Evolutionary conservation across 2,888 invertebrate genomes (phyloP), one percentile per base, ranked within the genome.

Genomic region (Trachelus troglodyta): DNA sequence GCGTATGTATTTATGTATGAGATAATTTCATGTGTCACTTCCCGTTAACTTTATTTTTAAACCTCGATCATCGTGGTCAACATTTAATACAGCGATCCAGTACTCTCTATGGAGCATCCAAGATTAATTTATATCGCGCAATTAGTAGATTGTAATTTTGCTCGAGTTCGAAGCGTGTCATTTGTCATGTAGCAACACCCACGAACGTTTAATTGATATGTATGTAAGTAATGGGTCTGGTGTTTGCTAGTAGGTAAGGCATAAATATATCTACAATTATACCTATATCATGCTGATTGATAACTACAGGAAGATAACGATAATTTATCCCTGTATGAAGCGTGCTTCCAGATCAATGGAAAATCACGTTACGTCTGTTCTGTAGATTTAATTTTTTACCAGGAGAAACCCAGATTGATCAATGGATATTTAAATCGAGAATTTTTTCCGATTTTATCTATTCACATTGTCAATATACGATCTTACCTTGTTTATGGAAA

Each of bases 111-210:
- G 9, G 9, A 56, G 56, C 9, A 56, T 23, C 56, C 23, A 56
- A 56, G 56, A 56, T 56, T 56, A 56, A 56, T 56, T 56, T 56
- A 56, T 23, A 56, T 56, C 56, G 56, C 23, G 56, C 56, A 56
- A 56, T 56, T 56, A 56, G 56, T 56, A 56, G 9, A 56, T 56
- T 23, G 56, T 56, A 56, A 56, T 56, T 56, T 9, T 56, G 23
- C 23, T 56, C 56, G 4, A 56, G 56, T 56, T 56, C 56, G 23
- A 71, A 31, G 31, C 34, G 71, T 71, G 33, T 71, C 33, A 23
- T 71, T 71, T 71, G 71, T 71, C 71, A 71, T 71, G 71, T 34
- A 71, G 71, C 71, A 12, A 71, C 71, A 71, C 71, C 71, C 34
- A 71, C 71, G 71, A 15, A 33, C 30, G 71, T 34, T 31, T 71